phyloP scores from a whole-genome alignment of 2,888 invertebrate species.

The Ophonus ardosiacus region DNA sequence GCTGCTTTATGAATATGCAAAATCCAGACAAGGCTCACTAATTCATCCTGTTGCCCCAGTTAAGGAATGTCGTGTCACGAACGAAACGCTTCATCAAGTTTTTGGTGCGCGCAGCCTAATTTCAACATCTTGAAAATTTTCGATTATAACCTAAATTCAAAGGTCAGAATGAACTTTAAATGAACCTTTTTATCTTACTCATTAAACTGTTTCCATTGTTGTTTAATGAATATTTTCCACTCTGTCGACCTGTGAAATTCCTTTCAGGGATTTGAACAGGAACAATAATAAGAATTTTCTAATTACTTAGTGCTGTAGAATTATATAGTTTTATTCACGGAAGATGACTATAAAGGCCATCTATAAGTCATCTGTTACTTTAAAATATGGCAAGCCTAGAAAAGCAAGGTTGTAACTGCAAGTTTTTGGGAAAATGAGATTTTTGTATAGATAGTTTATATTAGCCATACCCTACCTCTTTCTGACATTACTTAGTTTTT shows the following conservation, averaged over 20 bases:
- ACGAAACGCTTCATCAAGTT: constrained; percentile 36
- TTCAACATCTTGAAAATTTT: constrained; percentile 40
- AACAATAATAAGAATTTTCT: constrained; percentile 38
- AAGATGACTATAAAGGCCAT: too few species aligned
- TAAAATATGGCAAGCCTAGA: too few species aligned
- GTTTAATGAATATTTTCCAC: constrained; percentile 38
- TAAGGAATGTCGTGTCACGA: constrained; percentile 8
- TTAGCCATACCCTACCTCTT: too few species aligned
- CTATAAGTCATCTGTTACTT: too few species aligned
- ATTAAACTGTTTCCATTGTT: constrained; percentile 42
- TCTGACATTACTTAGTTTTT: too few species aligned
- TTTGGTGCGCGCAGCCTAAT: constrained; percentile 9
- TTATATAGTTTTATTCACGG: too few species aligned
- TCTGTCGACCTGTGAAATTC: constrained; percentile 30
- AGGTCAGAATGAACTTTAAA: constrained; percentile 59
- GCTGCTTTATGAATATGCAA: constrained; percentile 33
- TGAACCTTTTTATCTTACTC: constrained; percentile 54
- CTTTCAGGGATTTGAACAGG: constrained; percentile 32
- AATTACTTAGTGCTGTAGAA: not conserved
- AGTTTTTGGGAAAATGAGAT: too few species aligned
- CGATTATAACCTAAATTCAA: constrained; percentile 58
- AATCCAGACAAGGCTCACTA: not conserved
- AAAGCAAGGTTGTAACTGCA: too few species aligned
- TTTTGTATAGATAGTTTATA: too few species aligned
- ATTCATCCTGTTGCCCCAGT: constrained; percentile 19